phyloP scores from a whole-genome alignment of 1,140 invertebrate genomes.

The Centruroides sculpturatus region DNA sequence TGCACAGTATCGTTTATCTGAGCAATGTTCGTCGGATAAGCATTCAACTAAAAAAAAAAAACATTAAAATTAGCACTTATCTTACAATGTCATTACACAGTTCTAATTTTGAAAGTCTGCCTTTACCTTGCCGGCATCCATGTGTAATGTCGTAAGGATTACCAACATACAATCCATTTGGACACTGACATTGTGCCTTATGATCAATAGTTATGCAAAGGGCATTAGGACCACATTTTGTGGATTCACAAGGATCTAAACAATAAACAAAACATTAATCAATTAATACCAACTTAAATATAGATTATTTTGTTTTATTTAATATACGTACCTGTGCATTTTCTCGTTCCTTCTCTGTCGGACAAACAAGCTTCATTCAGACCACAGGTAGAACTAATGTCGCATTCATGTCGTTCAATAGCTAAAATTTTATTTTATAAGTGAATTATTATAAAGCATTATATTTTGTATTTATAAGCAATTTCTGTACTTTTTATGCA shows the following conservation, averaged over 20 bases:
- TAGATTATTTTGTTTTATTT: not conserved
- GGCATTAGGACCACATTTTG: constrained; percentile 66
- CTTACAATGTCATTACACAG: not conserved
- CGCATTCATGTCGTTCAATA: constrained; percentile 17
- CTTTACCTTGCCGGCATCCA: constrained; percentile 46
- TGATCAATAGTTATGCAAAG: constrained; percentile 67
- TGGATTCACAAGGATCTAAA: constrained; percentile 59
- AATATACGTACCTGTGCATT: constrained; percentile 12
- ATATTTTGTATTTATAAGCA: not conserved
- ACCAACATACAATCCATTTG: constrained; percentile 62
- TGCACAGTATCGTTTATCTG: constrained; percentile 53
- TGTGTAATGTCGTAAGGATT: constrained; percentile 55
- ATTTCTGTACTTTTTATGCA: not conserved
- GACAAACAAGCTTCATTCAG: constrained; percentile 10
- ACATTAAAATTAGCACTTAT: not conserved
- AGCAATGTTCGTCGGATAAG: constrained; percentile 56
- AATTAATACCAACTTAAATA: not conserved
- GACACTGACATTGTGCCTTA: constrained; percentile 71
- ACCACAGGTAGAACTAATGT: constrained; percentile 14
- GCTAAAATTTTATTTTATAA: constrained; percentile 3
- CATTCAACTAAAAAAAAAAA: constrained; percentile 44
- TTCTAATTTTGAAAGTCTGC: not conserved
- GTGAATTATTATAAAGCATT: not conserved
- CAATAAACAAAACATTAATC: not conserved
- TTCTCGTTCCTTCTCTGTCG: constrained; percentile 11